Percentiles rank a stretch among this genome's conserved stretches.
These are phyloP conservation scores for Phengaris arion DNA, from an alignment of 2,888 invertebrate species.

Conservation along the genomic window DNA sequence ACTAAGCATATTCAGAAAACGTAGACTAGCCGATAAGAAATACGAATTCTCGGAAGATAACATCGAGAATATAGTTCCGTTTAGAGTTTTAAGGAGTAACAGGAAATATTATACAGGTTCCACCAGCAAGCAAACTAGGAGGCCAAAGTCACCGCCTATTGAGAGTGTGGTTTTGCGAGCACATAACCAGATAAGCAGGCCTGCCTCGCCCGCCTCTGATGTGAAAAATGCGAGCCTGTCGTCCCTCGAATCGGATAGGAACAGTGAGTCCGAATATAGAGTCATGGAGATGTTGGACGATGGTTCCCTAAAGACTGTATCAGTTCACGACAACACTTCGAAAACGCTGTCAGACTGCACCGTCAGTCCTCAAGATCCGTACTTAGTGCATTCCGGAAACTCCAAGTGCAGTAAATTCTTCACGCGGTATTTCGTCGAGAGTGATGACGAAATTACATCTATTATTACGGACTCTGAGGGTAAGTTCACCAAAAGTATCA, in stretches of 20 bases:
- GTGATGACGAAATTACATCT: conserved; percentile 85
- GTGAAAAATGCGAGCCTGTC: conserved; percentile 53
- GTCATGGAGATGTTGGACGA: conserved; percentile 76
- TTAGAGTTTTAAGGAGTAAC: conserved; percentile 80
- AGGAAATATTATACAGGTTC: conserved; percentile 73
- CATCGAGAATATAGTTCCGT: conserved; percentile 83
- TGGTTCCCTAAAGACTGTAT: conserved; percentile 71
- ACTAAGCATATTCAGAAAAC: conserved; percentile 90
- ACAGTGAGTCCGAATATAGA: conserved; percentile 72
- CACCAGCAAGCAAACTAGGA: conserved; percentile 53
- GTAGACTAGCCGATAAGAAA: conserved; percentile 93
- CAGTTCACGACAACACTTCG: conserved; percentile 74
- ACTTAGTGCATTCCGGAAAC: conserved; percentile 73
- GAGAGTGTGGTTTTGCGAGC: conserved; percentile 69
- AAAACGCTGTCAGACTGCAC: conserved; percentile 72
- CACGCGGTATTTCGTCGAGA: conserved; percentile 83
- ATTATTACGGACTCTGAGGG: conserved; percentile 87
- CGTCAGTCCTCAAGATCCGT: conserved; percentile 71
- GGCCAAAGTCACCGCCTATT: conserved; percentile 68
- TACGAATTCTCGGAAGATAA: conserved; percentile 93
- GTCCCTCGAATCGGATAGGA: conserved; percentile 59
- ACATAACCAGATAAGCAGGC: conserved; percentile 69
- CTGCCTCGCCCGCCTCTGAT: conserved; percentile 58
- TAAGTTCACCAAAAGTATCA: conserved; percentile 45
- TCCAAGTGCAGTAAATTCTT: conserved; percentile 83